Evolutionary conservation across 2,113 vertebrate species (phyloP).

Genomic region (Chrysemys picta): DNA sequence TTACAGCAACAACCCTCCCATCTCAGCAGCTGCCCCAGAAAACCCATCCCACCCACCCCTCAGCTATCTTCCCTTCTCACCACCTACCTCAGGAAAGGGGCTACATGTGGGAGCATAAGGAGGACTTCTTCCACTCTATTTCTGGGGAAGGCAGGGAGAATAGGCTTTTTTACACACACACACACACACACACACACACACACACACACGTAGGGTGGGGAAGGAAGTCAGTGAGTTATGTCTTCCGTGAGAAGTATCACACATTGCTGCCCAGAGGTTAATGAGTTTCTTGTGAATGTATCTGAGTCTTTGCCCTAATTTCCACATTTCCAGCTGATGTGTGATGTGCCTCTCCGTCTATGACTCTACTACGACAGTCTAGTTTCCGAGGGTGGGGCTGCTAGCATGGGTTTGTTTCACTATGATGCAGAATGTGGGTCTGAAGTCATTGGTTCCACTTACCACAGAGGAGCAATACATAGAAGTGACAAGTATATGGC

Average conservation of each 20-base stretch:
- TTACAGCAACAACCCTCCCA: too few species aligned
- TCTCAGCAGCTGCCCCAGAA: not conserved
- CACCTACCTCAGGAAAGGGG: not conserved
- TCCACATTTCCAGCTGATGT: not conserved
- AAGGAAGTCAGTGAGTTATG: not conserved
- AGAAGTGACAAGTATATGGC: not conserved
- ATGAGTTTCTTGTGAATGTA: not conserved
- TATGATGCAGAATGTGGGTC: slow-evolving; percentile 51
- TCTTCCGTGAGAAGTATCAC: not conserved
- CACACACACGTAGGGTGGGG: not conserved
- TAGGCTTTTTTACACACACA: not conserved
- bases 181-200: too few species aligned
- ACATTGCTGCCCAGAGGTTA: not conserved
- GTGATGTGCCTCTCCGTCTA: not conserved
- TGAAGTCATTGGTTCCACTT: not conserved
- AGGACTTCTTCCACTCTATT: accelerated
- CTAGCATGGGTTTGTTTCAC: not conserved
- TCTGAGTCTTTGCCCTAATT: not conserved
- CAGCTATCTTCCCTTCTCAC: not conserved
- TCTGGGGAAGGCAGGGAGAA: not conserved
- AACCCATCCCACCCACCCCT: accelerated
- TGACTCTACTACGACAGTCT: not conserved
- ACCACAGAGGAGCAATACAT: not conserved
- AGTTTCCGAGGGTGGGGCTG: not conserved
- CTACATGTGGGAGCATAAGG: not conserved